Base-by-base conservation (phyloP, 1,140 invertebrate genomes). In the Zaprionus davidi region DNA sequence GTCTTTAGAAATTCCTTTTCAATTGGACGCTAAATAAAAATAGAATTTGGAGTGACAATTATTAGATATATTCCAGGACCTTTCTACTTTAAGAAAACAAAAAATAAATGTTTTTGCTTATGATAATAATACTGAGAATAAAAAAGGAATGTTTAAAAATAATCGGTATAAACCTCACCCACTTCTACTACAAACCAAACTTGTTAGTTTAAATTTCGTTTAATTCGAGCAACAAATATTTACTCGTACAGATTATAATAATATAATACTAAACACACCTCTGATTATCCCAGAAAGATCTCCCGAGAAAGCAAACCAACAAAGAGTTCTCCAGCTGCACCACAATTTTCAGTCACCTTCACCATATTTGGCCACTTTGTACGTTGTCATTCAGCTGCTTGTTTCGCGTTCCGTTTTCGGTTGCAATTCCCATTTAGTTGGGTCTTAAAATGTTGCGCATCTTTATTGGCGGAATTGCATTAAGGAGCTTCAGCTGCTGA, bases 381-480 rank as follows among this genome's bases (percentile, higher is more conserved):
- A 17, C n/a, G n/a, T 9, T 46, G n/a, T 46, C 41, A 46, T 46
- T 46, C n/a, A 9, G n/a, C n/a, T 51, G 46, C 46, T 51, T 51
- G 46, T 51, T 53, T 24, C 46, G 5, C 17, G 20, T 41, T 66
- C 15, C 20, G 13, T 26, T 66, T 20, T 56, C 44, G 22, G 6
- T 36, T 36, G 7, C 28, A 56, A 57, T 38, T 71, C 20, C n/a
- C 63, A 56, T 66, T 56, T 53, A 17, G 34, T 5, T 44, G n/a
- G 17, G 51, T 59, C 55, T 59, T 58, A 70, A 63, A 74, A 62
- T 75, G 59, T 41, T 76, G 46, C 58, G 56, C 51, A 58, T 67
- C 44, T 53, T 51, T 58, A 67, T 71, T 62, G 77, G 68, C 15
- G 66, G 71, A 76, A 79, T 71, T 71, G 76, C 72, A 76, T 78